Base-by-base conservation (phyloP, 2,888 invertebrate genomes). In the Venusia cambrica region DNA sequence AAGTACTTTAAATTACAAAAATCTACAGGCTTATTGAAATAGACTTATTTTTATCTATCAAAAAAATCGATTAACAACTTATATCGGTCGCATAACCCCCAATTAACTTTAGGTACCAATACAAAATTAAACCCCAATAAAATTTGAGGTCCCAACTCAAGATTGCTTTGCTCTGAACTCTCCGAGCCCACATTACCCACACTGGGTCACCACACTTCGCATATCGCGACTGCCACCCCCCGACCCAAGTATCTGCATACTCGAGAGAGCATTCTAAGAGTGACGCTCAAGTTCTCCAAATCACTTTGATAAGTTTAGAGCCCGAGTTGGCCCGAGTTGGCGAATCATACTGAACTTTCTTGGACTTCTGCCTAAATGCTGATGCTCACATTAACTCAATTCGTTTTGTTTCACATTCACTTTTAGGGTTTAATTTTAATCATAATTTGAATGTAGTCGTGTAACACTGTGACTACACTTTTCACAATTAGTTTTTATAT, bases 301-400 rank as follows among this genome's bases (percentile, higher is more conserved):
- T 83, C 81, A 73, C 76, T 80, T 75, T 64, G 69, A 68, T 65
- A 77, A 75, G 66, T 79, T 73, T 62, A 64, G 61, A 60, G 46
- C 57, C 59, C n/a, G 27, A 40, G 38, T 39, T 33, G 22, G 31
- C 51, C 25, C 9, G 10, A 26, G 28, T 28, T 30, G 29, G 62
- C 58, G 56, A 71, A 73, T 73, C 69, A 66, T 63, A 63, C 59
- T 57, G 46, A 79, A 81, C 62, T 83, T 81, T 71, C 61, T 73
- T 81, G 81, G 79, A 76, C 56, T 62, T 53, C 43, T 68, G 80
- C 80, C 81, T 75, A 75, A 72, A 72, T 71, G 62, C 60, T 55
- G 54, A 50, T 51, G 58, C 62, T 62, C 55, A 64, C 71, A 59
- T 62, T n/a, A 73, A 71, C 68, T 75, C 72, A 62, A 62, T 70